Conservation (phyloP, 1,140 invertebrate species). For the Dinothrombium tinctorium region DNA sequence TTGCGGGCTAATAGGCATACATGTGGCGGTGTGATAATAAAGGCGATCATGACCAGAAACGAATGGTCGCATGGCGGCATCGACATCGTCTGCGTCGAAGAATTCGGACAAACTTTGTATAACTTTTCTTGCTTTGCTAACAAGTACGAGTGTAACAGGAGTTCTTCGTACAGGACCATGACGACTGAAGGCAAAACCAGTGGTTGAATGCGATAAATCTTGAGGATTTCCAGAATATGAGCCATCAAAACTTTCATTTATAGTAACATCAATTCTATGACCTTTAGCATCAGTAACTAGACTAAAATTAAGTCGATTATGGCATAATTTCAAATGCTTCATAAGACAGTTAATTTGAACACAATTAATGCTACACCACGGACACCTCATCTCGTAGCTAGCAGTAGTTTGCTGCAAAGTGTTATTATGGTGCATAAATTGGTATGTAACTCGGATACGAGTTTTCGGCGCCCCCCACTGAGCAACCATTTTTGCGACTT, state of each 20-base stretch:
- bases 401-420: slow-evolving; percentile 81
- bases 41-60: slow-evolving; percentile 29
- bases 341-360: slow-evolving; percentile 59
- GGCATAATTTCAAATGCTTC: slow-evolving; percentile 77
- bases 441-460: slow-evolving; percentile 41
- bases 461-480: not conserved
- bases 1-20: slow-evolving; percentile 73
- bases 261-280: slow-evolving; percentile 72
- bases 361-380: slow-evolving; percentile 82
- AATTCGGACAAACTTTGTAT: not conserved
- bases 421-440: slow-evolving; percentile 86
- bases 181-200: slow-evolving; percentile 36
- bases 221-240: slow-evolving; percentile 85
- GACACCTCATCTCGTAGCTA: slow-evolving; percentile 68
- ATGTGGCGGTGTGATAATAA: slow-evolving; percentile 81
- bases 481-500: not conserved
- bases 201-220: slow-evolving; percentile 47
- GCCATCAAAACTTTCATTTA: slow-evolving; percentile 83
- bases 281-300: slow-evolving; percentile 60
- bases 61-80: not conserved
- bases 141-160: slow-evolving; percentile 48
- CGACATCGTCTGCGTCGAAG: not conserved
- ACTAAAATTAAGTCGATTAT: slow-evolving; percentile 74
- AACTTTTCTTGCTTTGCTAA: slow-evolving; percentile 25
- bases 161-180: slow-evolving; percentile 60